Evolutionary conservation across 2,113 vertebrate species (phyloP).

Genomic region (Misgurnus anguillicaudatus): DNA sequence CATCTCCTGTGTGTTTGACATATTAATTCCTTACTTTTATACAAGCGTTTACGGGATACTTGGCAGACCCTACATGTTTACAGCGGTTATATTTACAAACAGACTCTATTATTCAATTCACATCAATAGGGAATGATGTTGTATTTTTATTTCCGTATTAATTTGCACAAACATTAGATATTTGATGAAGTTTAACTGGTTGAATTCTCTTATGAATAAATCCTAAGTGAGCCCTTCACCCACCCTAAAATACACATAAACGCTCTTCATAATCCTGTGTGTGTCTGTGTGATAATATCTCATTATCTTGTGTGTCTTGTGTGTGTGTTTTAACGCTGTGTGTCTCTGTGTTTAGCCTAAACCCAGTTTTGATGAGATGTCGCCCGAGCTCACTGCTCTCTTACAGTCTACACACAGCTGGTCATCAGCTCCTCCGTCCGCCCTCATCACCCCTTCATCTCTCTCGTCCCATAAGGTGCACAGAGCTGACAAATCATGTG

Average conservation of each 20-base stretch:
- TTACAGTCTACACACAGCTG: conserved; percentile 77
- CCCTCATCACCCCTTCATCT: conserved; percentile 70
- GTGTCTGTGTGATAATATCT: neutral
- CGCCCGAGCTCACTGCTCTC: conserved; percentile 62
- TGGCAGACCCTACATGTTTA: too few relatives aligned
- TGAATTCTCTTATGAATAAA: conserved; percentile 59
- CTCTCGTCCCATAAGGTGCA: conserved; percentile 10
- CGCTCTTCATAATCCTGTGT: neutral
- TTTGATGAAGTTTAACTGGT: too few relatives aligned
- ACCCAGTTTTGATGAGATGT: conserved; percentile 66
- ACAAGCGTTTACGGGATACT: too few relatives aligned
- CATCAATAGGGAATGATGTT: too few relatives aligned
- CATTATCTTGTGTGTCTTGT: neutral
- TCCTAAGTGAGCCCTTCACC: conserved; percentile 27
- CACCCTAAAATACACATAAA: conserved; percentile 1
- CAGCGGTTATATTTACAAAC: too few relatives aligned
- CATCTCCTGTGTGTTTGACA: too few relatives aligned
- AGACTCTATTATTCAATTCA: too few relatives aligned
- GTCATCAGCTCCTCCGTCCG: conserved; percentile 73
- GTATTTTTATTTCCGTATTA: too few relatives aligned
- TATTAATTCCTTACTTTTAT: too few relatives aligned
- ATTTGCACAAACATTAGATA: too few relatives aligned
- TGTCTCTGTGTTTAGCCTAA: conserved; percentile 77
- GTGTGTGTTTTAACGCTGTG: conserved; percentile 37
- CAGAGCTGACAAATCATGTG: too few relatives aligned